Percentiles rank a stretch among this genome's conserved stretches.
Conservation (phyloP, 1,140 invertebrate species). For the Drosophila asahinai region DNA sequence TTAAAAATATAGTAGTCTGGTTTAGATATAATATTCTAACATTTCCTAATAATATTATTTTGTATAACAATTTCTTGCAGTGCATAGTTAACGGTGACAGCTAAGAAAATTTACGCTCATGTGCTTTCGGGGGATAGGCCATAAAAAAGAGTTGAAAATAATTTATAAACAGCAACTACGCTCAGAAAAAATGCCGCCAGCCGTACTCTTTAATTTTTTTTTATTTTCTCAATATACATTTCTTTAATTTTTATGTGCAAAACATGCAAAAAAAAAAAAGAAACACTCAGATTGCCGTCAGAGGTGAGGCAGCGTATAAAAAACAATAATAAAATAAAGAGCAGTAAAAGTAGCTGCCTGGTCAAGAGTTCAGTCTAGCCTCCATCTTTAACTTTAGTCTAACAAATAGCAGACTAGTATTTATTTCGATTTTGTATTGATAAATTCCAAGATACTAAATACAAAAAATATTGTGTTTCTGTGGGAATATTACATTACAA, state of each 20-base stretch:
- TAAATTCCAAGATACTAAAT: too few species aligned
- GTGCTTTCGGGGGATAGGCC: constrained; percentile 33
- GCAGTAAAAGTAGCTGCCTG: constrained; percentile 1
- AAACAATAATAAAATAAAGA: constrained; percentile 31
- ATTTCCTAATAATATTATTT: too few species aligned
- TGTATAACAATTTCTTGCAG: constrained; percentile 2
- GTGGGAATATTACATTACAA: constrained; percentile 1
- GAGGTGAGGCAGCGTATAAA: neutral
- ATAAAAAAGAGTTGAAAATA: constrained; percentile 65
- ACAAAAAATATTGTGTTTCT: too few species aligned
- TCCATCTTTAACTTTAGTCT: neutral
- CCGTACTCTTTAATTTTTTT: constrained; percentile 21
- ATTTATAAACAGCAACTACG: constrained; percentile 38
- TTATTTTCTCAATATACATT: neutral
- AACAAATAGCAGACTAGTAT: too few species aligned
- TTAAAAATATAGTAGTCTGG: too few species aligned
- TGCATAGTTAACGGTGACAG: constrained; percentile 18
- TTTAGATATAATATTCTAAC: neutral
- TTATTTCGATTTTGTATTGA: too few species aligned
- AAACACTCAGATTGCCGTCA: neutral
- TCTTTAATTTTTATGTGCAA: constrained; percentile 40
- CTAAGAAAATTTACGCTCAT: constrained; percentile 54
- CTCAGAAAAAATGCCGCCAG: neutral
- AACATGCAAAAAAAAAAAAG: constrained; percentile 31
- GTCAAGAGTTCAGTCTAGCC: constrained; percentile 7